Evolutionary conservation across 2,888 invertebrate genomes (phyloP), one percentile per base, ranked within the genome.

Genomic region (Nomada ferruginata): DNA sequence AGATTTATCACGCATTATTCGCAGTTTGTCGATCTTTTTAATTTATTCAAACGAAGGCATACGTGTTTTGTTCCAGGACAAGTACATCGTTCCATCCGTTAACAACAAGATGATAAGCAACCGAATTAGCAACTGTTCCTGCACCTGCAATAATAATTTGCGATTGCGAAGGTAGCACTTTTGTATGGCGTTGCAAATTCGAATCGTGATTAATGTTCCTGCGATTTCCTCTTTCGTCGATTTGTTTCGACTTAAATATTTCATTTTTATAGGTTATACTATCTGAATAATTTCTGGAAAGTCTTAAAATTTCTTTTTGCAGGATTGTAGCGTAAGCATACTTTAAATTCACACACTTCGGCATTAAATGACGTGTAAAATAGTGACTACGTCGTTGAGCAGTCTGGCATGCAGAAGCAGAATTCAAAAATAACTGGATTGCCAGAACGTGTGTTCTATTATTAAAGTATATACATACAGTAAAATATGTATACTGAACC

Each of bases 41-140:
- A n/a, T 59, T 69, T 44, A 13, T 50, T n/a, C 42, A 55, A 60
- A 65, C 64, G 13, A 61, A 42, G 59, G 18, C 63, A 20, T 91
- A 95, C 95, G 90, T 94, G 86, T 95, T 95, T 91, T 96, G 96
- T 90, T 97, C 97, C 79, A 97, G 90, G 5, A 97, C 95, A 1
- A 96, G 94, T 9, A 97, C 95, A 94, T 96, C 96, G 36, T 94
- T 95, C 95, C 96, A 96, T 0, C 97, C 97, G 89, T 95, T 95
- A 89, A 95, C 94, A 9, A 96, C 95, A 71, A 97, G 94, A 92
- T 97, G 96, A 92, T 97, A 97, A 9, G 97, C 97, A 15, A 97
- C 95, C 2, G 97, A 96, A 91, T 96, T 96, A 2, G 97, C 97
- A 52, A 96, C 95, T 26, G 96, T 95, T n/a, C 97, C 97, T 36